Base-by-base conservation (phyloP, 1,140 invertebrate species). In the Temnothorax curvispinosus region DNA sequence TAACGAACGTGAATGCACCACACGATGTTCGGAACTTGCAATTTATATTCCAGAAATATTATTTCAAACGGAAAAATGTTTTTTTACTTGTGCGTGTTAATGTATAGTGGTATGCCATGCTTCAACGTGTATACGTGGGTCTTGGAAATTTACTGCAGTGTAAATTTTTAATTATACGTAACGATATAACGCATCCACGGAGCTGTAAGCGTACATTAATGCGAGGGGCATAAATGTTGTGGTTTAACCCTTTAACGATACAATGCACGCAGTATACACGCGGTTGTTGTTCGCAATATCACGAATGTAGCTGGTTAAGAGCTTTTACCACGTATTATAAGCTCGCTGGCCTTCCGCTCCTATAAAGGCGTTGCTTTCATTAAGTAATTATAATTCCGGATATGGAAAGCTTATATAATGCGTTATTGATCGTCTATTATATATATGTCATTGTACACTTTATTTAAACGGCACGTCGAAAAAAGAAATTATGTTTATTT, bases 191-290 rank as follows among this genome's bases (percentile, higher is more conserved):
- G 67, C 18, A 38, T 58, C 41, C 21, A 38, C 27, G 18, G 32
- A 75, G 41, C 69, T 60, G 62, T 75, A 84, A 75, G 41, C 35
- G 69, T 62, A 27, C 69, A 71, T 71, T 71, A 56, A 71, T 67
- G 69, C 80, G 7, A 84, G 80, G 27, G 58, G 41, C 69, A 84
- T 60, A 84, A 84, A 74, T 84, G 80, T 41, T 84, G 80, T 9
- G 80, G 80, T 84, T 75, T 84, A 84, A 50, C 67, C 80, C 54
- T 84, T 84, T 84, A 84, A 84, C 80, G 80, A 74, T 84, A 84
- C 80, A 84, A 84, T 38, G 54, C 56, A 84, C 32, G 44, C 54
- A 47, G 44, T 50, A 41, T 60, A 84, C 69, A 75, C 67, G 80
- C 44, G 80, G 69, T 74, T 75, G 80, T 84, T 84, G 69, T 75